Conservation (phyloP, 2,113 vertebrate species). For the Pica pica region DNA sequence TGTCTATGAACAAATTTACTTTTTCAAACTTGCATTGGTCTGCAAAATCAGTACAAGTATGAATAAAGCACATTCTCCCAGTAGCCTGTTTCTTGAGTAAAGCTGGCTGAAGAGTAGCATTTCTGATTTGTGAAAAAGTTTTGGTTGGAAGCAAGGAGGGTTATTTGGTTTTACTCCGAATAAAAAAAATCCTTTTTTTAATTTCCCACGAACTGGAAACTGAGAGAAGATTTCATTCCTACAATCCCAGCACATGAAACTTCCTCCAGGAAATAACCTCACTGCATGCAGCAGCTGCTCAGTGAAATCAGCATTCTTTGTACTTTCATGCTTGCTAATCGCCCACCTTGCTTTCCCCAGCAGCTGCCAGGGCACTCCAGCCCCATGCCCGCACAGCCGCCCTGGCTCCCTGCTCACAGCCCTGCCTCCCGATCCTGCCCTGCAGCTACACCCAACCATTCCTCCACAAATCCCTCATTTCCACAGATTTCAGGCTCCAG, state of each 20-base stretch:
- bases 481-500: neutral
- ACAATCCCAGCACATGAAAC: neutral
- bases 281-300: neutral
- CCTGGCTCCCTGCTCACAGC: neutral
- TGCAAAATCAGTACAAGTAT: neutral
- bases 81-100: neutral
- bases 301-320: neutral
- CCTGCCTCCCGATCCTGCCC: neutral
- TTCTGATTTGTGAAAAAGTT: neutral
- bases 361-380: neutral
- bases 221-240: neutral
- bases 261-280: constrained; percentile 37
- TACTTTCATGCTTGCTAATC: neutral
- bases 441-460: too few relatives aligned
- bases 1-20: neutral
- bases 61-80: neutral
- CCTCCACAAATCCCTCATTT: neutral
- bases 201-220: neutral
- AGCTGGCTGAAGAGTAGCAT: neutral
- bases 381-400: rapidly evolving
- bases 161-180: neutral
- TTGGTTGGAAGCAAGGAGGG: neutral
- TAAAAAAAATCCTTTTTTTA: neutral
- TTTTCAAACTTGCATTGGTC: neutral
- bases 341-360: neutral